A percentile compares a stretch with the other conserved stretches of the same genome.
phyloP scores from a whole-genome alignment of 2,888 invertebrate species.

The Dysmachus trigonus region DNA sequence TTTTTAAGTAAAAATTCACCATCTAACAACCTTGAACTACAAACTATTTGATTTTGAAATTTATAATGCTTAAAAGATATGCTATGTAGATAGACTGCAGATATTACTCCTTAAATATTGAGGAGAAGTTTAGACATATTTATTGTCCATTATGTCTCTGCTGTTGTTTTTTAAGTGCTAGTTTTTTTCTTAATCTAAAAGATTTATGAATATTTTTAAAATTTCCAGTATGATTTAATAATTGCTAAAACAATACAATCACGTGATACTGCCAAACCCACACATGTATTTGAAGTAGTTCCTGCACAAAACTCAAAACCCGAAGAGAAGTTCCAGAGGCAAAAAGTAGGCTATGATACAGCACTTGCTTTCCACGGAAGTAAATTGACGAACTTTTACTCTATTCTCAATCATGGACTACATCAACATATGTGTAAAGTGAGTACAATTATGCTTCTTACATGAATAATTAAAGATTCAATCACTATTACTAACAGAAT shows the following conservation, averaged over 20 bases:
- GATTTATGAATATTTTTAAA: background rate
- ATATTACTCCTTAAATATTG: too few relatives aligned
- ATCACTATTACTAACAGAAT: constrained; percentile 63
- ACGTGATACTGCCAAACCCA: constrained; percentile 67
- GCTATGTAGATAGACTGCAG: too few relatives aligned
- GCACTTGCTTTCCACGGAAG: constrained; percentile 84
- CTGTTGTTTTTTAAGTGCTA: too few relatives aligned
- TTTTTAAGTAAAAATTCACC: too few relatives aligned
- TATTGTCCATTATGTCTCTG: too few relatives aligned
- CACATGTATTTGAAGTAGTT: constrained; percentile 75
- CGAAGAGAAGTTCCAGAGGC: constrained; percentile 67
- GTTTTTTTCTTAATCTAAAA: too few relatives aligned
- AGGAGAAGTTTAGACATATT: too few relatives aligned
- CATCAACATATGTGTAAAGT: constrained; percentile 77
- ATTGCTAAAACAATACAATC: constrained; percentile 66
- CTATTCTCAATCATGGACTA: constrained; percentile 80
- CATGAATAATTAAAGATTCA: background rate
- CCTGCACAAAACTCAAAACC: constrained; percentile 67
- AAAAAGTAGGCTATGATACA: constrained; percentile 67
- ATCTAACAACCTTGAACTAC: too few relatives aligned
- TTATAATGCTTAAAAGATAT: too few relatives aligned
- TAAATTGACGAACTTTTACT: constrained; percentile 82
- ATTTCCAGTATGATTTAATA: constrained; percentile 68
- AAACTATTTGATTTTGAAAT: too few relatives aligned
- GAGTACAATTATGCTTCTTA: constrained; percentile 36